Evolutionary conservation across 1,140 invertebrate species (phyloP).

Genomic region (Panulirus ornatus): DNA sequence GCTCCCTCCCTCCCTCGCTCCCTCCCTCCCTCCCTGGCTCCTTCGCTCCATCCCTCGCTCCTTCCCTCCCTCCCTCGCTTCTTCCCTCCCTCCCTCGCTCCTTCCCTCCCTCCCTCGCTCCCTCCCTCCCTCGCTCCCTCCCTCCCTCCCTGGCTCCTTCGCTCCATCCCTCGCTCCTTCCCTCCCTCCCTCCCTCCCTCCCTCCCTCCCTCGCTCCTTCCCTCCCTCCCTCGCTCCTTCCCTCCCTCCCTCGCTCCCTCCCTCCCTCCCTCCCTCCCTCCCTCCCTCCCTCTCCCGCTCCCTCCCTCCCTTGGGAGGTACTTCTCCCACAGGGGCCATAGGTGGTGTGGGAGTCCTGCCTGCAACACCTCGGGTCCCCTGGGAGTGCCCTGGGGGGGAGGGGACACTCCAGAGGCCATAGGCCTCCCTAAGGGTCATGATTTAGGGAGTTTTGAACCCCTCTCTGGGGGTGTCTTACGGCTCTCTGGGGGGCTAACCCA

Average conservation of each 20-base stretch:
- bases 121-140: constrained; percentile 14
- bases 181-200: background rate
- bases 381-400: too few relatives aligned
- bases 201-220: background rate
- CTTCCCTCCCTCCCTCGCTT: background rate
- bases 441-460: too few relatives aligned
- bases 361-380: too few relatives aligned
- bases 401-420: too few relatives aligned
- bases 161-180: too few relatives aligned
- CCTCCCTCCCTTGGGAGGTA: too few relatives aligned
- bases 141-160: background rate
- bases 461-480: too few relatives aligned
- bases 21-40: constrained; percentile 10
- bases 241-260: background rate
- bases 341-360: too few relatives aligned
- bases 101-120: constrained; percentile 17
- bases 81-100: too few relatives aligned
- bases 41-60: background rate
- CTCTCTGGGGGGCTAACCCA: too few relatives aligned
- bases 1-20: background rate
- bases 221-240: background rate
- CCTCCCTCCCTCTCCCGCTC: background rate
- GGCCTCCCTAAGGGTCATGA: too few relatives aligned
- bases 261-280: background rate
- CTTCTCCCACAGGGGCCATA: background rate